Evolutionary conservation across 30 jellyfish, hydroid and myxozoan genomes (phyloP), one percentile per base, ranked within the genome.

Genomic region (Aurelia sp.): DNA sequence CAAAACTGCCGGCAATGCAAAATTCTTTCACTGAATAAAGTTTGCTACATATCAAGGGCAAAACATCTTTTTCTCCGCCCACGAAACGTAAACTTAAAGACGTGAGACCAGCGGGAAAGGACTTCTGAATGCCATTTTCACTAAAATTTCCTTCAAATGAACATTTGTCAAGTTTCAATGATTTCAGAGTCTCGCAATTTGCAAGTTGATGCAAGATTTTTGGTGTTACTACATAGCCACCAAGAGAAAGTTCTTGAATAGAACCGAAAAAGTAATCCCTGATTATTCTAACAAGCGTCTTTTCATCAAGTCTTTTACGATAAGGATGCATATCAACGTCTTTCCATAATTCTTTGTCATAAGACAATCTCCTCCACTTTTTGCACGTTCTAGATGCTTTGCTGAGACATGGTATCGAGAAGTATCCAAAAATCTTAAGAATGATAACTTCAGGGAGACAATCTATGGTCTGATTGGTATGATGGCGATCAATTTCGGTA

Each of bases 311-410:
- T 23, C 48, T 13, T 16, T 53, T 53, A 7, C 87, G 88, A 73
- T 33, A 71, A 48, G 94, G 87, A 13, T 50, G 41, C 82, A 84
- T 37, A 72, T 74, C 82, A 16, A 84, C 82, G 11, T 10, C 57
- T 66, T 15, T 66, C 94, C 94, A 84, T 59, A 84, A 48, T 44
- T 52, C 55, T 18, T 10, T 72, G 74, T 84, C 94, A 47, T 52
- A 60, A 13, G 86, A 61, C 22, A 84, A 52, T 40, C 88, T 23
- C 27, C 73, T 62, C 94, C 94, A 84, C 12, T 35, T 35, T 27
- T 84, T 59, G 74, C 94, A 84, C 6, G 74, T 57, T 41, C 86
- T 75, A 3, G 86, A 75, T 20, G 66, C 66, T 17, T 21, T 55
- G 30, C 17, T 13, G 62, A 75, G 66, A 13, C 19, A 11, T 16